phyloP scores from a whole-genome alignment of 2,113 vertebrate genomes.

The Ranitomeya variabilis region DNA sequence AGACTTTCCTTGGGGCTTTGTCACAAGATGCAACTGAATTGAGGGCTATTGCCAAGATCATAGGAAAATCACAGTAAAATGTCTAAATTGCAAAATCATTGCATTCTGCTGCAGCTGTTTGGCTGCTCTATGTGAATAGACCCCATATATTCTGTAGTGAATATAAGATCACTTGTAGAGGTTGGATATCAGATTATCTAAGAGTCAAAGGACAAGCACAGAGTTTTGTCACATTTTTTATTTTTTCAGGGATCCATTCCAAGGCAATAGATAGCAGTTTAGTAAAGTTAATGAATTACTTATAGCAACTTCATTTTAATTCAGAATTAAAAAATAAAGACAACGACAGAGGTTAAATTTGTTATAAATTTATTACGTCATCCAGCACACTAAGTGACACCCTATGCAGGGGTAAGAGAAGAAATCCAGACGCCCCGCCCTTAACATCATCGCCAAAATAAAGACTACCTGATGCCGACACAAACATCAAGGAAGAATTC shows the following conservation, averaged over 20 bases:
- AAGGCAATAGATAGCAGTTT: neutral
- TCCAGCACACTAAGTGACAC: conserved; percentile 48
- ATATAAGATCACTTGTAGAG: no score
- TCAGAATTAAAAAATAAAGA: conserved; percentile 7
- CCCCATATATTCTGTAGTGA: no score
- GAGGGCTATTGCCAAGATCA: no score
- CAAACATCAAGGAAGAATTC: conserved; percentile 42
- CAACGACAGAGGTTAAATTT: conserved; percentile 35
- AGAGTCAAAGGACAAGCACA: neutral
- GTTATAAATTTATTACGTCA: conserved; percentile 55
- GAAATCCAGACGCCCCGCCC: conserved; percentile 39
- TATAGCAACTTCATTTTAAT: neutral
- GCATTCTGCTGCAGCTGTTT: no score
- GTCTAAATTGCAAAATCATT: no score
- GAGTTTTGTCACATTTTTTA: neutral
- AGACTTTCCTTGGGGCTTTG: no score
- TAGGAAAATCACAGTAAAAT: no score
- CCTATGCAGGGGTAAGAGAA: conserved; percentile 50
- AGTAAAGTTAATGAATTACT: neutral
- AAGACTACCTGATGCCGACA: conserved; percentile 49
- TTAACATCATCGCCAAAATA: conserved; percentile 34
- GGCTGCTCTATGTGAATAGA: no score
- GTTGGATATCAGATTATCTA: neutral
- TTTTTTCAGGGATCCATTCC: neutral
- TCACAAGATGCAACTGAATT: no score